Evolutionary conservation across 2,888 invertebrate species (phyloP).

Genomic region (Uropetala carovei): DNA sequence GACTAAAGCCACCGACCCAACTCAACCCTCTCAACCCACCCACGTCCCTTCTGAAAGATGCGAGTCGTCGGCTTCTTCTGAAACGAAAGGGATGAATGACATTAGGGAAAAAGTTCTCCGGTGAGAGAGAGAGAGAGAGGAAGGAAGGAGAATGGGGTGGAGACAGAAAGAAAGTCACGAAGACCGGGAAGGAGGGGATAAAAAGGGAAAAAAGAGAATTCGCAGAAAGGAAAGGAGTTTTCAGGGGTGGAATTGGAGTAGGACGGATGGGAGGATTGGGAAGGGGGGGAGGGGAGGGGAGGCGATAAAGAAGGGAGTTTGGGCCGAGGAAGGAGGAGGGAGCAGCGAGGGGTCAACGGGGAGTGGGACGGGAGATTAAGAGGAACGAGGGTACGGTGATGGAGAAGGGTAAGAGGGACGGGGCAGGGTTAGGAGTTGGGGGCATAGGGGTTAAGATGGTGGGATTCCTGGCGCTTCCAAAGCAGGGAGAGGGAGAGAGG

Average conservation of each 20-base stretch:
- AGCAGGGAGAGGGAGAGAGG: too few species aligned
- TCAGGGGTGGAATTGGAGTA: conserved; percentile 3
- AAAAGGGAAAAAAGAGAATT: neutral
- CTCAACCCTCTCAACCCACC: neutral
- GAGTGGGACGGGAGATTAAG: too few species aligned
- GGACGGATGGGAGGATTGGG: neutral
- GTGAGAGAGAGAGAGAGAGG: too few species aligned
- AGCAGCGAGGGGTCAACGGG: too few species aligned
- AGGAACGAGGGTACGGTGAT: too few species aligned
- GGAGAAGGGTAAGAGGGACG: neutral
- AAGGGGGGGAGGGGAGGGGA: conserved; percentile 3
- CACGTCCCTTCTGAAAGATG: neutral
- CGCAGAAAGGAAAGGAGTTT: neutral
- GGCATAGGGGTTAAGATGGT: too few species aligned
- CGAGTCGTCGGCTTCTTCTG: neutral
- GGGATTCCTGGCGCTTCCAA: conserved; percentile 8
- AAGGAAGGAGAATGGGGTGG: too few species aligned
- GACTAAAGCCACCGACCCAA: neutral
- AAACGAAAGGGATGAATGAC: too few species aligned
- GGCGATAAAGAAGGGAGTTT: conserved; percentile 34
- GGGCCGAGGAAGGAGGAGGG: too few species aligned
- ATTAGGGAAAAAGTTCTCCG: neutral
- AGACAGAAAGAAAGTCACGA: neutral
- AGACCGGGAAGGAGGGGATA: neutral
- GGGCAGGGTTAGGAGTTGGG: too few species aligned